phyloP scores from a whole-genome alignment of 2,113 vertebrate species.

The Ictalurus punctatus region DNA sequence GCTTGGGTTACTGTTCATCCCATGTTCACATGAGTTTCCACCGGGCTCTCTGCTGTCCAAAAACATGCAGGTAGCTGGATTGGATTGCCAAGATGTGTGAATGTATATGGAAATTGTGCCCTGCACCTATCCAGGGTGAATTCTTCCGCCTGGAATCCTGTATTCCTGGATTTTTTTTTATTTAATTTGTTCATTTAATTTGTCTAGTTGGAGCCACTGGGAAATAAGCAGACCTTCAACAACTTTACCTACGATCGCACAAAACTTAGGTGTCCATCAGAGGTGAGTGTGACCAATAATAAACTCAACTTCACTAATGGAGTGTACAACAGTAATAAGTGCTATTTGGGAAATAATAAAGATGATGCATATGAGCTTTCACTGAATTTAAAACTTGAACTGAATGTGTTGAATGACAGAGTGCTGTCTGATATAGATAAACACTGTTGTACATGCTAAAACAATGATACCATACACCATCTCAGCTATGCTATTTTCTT shows the following conservation, averaged over 20 bases:
- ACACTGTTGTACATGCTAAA: not conserved
- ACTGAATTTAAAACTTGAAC: not conserved
- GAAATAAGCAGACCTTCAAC: slow-evolving; percentile 81
- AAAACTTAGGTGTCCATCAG: slow-evolving; percentile 83
- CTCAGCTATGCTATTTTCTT: too few species aligned
- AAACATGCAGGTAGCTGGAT: not conserved
- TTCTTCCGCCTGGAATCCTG: not conserved
- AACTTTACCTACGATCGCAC: slow-evolving; percentile 83
- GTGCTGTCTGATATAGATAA: not conserved
- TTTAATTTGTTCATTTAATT: not conserved
- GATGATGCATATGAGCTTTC: not conserved
- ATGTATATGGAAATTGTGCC: not conserved
- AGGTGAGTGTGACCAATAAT: slow-evolving; percentile 66
- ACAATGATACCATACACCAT: not conserved
- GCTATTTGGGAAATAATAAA: not conserved
- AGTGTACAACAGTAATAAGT: not conserved
- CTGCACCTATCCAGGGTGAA: not conserved
- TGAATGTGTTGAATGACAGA: not conserved
- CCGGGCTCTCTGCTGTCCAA: not conserved
- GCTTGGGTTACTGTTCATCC: not conserved
- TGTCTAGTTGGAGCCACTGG: slow-evolving; percentile 83
- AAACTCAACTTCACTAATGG: not conserved
- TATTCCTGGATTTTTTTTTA: too few species aligned
- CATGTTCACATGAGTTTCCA: not conserved
- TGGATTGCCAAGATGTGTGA: not conserved